Conservation (phyloP, 2,797 vertebrate genomes). For the Helostoma temminkii region DNA sequence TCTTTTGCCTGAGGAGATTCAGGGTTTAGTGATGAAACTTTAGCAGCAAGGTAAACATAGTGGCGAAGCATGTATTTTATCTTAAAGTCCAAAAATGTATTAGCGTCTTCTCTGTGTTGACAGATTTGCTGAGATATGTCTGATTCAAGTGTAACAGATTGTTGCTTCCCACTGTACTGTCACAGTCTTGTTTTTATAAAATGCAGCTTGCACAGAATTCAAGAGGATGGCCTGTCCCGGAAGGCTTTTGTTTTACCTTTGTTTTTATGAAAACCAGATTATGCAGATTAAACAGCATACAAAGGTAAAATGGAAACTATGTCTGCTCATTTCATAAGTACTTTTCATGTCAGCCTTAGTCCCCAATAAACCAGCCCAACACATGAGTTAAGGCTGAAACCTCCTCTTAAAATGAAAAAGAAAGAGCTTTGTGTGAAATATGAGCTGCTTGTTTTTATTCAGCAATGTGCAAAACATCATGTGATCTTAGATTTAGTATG, state of each 20-base stretch:
- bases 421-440: constrained; percentile 23
- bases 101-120: not conserved
- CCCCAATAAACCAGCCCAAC: constrained; percentile 9
- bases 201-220: not conserved
- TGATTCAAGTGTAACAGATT: not conserved
- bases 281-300: constrained; percentile 8
- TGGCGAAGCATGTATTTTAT: not conserved
- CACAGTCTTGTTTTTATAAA: constrained; percentile 3
- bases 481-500: constrained; percentile 1
- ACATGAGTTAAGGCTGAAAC: not conserved
- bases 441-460: constrained; percentile 40
- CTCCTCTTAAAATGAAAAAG: not conserved
- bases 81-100: not conserved
- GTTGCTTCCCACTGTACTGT: not conserved
- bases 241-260: not conserved
- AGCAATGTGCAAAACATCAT: not conserved
- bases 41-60: not conserved
- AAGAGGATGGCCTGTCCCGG: not conserved
- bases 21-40: not conserved
- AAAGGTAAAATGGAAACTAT: constrained; percentile 36
- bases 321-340: not conserved
- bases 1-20: not conserved
- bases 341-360: constrained; percentile 1
- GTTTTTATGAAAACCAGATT: constrained; percentile 5
- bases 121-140: not conserved